Evolutionary conservation across 1,140 invertebrate species (phyloP), one percentile per base, ranked within the genome.

Genomic region (Cyphomyrmex costatus): DNA sequence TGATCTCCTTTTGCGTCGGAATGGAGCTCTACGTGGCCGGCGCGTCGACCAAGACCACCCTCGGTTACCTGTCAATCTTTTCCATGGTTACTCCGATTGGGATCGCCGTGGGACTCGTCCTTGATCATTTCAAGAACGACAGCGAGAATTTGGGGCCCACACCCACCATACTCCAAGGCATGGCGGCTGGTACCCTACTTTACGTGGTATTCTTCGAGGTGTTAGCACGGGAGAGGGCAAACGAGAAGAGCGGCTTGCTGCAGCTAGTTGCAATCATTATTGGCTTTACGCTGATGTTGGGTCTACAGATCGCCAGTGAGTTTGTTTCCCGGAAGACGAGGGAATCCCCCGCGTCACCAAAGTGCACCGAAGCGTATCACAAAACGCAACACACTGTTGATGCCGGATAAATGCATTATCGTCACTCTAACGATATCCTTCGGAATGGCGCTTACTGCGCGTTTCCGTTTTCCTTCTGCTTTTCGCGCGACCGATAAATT

Each of bases 161-260:
- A 0, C 94, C 95, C 0, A 94, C 95, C 0, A 94, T 98, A 4
- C 95, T 98, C 0, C 98, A 98, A 92, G 98, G 98, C 10, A 96
- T 98, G 94, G 98, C 98, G 0, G 97, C 97, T 60, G 98, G 98
- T 24, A 98, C 98, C 0, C 95, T 99, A 14, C 96, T 98, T 0
- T 98, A 98, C 92, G 98, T 99, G 51, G 98, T 98, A 2, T 98
- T 98, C 96, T 98, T 98, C 93, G 98, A 98, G 95, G 98, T 99
- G 36, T 96, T 98, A 68, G 97, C 97, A 53, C 96, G 97, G 77
- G 97, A 98, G 92, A 95, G 97, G 58, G 96, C 96, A 27, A 97
- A 96, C 90, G 94, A 95, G 14, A 96, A 96, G 78, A 96, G 95
- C 61, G 97, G 98, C 4, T 94, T 98, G 27, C 92, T 97, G 2